Conservation (phyloP, 2,797 vertebrate species). For the Buphagus erythrorhynchus region DNA sequence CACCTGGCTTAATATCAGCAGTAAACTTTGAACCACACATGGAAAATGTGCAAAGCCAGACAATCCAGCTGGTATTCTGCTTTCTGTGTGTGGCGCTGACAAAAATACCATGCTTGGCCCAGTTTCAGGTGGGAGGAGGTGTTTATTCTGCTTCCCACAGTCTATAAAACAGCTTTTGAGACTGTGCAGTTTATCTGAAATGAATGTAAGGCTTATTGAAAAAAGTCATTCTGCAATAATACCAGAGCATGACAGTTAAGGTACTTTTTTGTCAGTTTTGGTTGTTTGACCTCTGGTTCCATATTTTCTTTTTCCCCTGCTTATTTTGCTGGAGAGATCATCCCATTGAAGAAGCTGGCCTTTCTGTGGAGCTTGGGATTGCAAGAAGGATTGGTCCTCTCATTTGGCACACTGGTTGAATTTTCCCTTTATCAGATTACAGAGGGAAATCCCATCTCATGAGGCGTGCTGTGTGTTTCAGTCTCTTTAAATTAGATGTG, state of each 20-base stretch:
- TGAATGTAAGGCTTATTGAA: not conserved
- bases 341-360: not conserved
- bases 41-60: slow-evolving; percentile 3
- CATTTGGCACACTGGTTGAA: not conserved
- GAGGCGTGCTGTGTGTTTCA: not conserved
- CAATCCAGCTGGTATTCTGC: slow-evolving; percentile 2
- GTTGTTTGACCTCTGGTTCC: not conserved
- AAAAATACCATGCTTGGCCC: not conserved
- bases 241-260: not conserved
- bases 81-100: not conserved
- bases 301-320: not conserved
- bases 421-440: not conserved
- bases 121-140: not conserved
- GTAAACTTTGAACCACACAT: slow-evolving; percentile 8
- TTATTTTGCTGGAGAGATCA: not conserved
- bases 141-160: not conserved
- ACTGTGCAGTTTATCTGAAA: not conserved
- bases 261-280: not conserved
- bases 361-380: not conserved
- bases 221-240: not conserved
- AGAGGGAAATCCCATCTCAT: not conserved
- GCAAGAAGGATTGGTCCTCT: not conserved
- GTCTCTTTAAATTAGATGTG: not conserved
- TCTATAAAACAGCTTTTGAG: not conserved
- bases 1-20: slow-evolving; percentile 37